A percentile compares a stretch with the other conserved stretches of the same genome.
Evolutionary conservation across 2,113 vertebrate species (phyloP).

Genomic region (Bubo blakistoni): DNA sequence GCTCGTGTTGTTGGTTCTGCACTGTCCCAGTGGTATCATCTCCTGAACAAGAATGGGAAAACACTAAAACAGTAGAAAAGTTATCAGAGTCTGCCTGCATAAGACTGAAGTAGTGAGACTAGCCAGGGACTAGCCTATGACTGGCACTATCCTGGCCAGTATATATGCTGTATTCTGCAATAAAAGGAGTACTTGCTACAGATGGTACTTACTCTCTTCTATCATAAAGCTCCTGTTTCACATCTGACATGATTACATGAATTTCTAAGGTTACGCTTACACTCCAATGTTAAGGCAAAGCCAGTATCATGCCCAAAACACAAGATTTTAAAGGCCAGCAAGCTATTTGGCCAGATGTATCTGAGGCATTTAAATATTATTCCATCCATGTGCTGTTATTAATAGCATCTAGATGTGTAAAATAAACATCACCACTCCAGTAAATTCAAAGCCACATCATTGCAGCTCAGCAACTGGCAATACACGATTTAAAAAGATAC

Average conservation of each 20-base stretch:
- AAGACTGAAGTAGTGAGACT: neutral
- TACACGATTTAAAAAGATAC: neutral
- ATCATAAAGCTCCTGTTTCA: neutral
- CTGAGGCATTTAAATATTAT: neutral
- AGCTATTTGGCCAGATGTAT: neutral
- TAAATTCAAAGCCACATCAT: neutral
- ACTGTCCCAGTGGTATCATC: neutral
- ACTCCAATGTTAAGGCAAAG: neutral
- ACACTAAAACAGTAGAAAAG: neutral
- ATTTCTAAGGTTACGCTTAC: neutral
- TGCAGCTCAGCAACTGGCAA: neutral
- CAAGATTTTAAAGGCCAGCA: neutral
- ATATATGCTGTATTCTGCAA: neutral
- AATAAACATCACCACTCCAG: neutral
- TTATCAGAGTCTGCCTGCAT: neutral
- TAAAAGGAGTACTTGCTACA: neutral
- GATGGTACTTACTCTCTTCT: neutral
- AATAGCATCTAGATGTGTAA: neutral
- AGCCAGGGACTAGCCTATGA: neutral
- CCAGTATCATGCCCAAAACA: neutral
- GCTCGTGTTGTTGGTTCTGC: neutral
- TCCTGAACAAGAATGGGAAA: neutral
- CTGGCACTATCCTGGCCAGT: neutral
- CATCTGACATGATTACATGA: rapidly evolving
- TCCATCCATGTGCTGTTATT: neutral